These are phyloP conservation scores for Pagetopsis macropterus DNA, from an alignment of 2,797 vertebrate genomes.

Conservation along the genomic window DNA sequence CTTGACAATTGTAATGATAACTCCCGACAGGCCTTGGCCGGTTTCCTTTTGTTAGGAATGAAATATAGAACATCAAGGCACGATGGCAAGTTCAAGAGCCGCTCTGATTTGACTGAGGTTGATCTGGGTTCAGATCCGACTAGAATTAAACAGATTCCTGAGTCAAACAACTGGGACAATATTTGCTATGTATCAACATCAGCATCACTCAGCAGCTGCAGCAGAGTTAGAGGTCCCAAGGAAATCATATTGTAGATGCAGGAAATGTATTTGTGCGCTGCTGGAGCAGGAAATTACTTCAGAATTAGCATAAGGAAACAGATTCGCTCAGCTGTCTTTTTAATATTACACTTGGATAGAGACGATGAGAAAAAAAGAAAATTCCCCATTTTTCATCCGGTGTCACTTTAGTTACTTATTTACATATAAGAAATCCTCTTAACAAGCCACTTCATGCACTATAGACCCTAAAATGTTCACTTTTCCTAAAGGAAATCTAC, in stretches of 20 bases:
- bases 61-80: conserved; percentile 56
- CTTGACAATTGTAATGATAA: conserved; percentile 66
- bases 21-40: conserved; percentile 54
- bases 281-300: conserved; percentile 1
- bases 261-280: conserved; percentile 12
- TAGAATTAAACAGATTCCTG: conserved; percentile 71
- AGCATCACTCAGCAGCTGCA: conserved; percentile 24
- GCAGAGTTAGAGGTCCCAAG: conserved; percentile 19
- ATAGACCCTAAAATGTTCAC: background rate
- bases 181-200: conserved; percentile 41
- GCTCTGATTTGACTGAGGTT: conserved; percentile 59
- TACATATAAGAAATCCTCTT: conserved; percentile 14
- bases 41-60: conserved; percentile 64
- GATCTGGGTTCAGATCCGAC: conserved; percentile 73
- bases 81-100: conserved; percentile 60
- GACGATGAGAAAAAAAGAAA: background rate
- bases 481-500: background rate
- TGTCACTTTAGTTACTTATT: conserved; percentile 1
- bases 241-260: conserved; percentile 20
- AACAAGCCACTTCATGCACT: conserved; percentile 1
- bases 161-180: conserved; percentile 57
- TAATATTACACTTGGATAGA: conserved; percentile 11
- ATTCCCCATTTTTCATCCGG: background rate
- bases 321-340: background rate
- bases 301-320: background rate